Conservation (phyloP, 2,888 invertebrate genomes). For the Leptopterna dolabrata region DNA sequence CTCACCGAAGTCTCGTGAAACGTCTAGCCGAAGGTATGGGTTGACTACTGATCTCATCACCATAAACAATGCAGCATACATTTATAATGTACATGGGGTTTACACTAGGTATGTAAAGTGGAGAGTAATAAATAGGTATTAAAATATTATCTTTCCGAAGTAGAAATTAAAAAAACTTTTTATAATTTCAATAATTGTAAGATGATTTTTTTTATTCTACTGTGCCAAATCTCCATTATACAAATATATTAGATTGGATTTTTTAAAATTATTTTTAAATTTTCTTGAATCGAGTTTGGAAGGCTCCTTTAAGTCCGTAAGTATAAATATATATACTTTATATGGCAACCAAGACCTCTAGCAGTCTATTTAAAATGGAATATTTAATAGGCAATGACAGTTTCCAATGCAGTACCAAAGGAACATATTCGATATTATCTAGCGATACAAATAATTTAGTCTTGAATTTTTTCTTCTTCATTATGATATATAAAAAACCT, state of each 20-base stretch:
- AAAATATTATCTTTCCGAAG: constrained; percentile 38
- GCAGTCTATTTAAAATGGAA: constrained; percentile 60
- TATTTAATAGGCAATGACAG: constrained; percentile 58
- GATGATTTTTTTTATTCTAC: constrained; percentile 46
- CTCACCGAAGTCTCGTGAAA: constrained; percentile 25
- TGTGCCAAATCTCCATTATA: constrained; percentile 44
- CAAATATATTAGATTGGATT: constrained; percentile 50
- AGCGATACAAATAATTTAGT: constrained; percentile 55
- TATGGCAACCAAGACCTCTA: constrained; percentile 59
- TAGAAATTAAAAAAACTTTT: constrained; percentile 17
- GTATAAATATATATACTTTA: constrained; percentile 54
- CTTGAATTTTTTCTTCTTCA: constrained; percentile 55
- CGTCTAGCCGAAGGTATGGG: constrained; percentile 42
- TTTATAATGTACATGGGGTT: constrained; percentile 16
- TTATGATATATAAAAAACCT: constrained; percentile 55
- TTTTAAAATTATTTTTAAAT: neutral
- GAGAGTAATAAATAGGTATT: constrained; percentile 30
- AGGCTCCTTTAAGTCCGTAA: constrained; percentile 50
- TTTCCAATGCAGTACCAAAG: constrained; percentile 58
- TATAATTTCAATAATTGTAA: neutral
- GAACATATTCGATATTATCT: constrained; percentile 55
- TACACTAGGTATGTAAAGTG: neutral
- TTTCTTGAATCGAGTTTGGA: constrained; percentile 45
- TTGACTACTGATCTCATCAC: constrained; percentile 33
- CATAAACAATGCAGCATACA: neutral